Evolutionary conservation across 2,888 invertebrate genomes (phyloP).

Genomic region (Polyommatus icarus): DNA sequence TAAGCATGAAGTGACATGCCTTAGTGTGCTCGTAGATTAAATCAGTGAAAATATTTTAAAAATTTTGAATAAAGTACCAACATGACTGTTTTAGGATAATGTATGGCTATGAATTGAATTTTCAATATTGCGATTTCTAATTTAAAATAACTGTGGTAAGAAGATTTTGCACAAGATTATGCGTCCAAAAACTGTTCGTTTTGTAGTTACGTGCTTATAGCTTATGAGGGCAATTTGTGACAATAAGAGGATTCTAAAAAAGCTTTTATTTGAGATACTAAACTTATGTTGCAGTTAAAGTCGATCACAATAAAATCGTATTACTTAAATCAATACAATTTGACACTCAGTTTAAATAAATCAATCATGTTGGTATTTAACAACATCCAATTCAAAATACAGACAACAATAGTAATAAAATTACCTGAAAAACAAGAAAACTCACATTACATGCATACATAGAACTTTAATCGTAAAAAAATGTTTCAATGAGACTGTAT

Average conservation of each 20-base stretch:
- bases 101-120: too few relatives aligned
- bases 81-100: not conserved
- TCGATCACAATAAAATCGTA: not conserved
- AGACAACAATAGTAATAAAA: slow-evolving; percentile 12
- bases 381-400: slow-evolving; percentile 12
- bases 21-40: not conserved
- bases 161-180: too few relatives aligned
- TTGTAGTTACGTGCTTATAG: not conserved
- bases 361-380: slow-evolving; percentile 22
- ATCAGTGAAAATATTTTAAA: slow-evolving; percentile 10
- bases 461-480: not conserved
- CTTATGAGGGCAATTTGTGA: not conserved
- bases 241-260: too few relatives aligned
- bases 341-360: not conserved
- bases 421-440: slow-evolving; percentile 12
- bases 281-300: not conserved
- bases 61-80: not conserved
- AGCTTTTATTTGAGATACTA: not conserved
- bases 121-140: too few relatives aligned
- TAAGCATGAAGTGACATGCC: slow-evolving; percentile 14
- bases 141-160: too few relatives aligned
- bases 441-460: slow-evolving; percentile 6
- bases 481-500: slow-evolving; percentile 28
- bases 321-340: too few relatives aligned
- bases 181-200: not conserved